Percentiles rank a stretch among this genome's conserved stretches.
These are phyloP conservation scores for Enteromius mattozi DNA, from an alignment of 2,797 vertebrate genomes.

Conservation along the genomic window DNA sequence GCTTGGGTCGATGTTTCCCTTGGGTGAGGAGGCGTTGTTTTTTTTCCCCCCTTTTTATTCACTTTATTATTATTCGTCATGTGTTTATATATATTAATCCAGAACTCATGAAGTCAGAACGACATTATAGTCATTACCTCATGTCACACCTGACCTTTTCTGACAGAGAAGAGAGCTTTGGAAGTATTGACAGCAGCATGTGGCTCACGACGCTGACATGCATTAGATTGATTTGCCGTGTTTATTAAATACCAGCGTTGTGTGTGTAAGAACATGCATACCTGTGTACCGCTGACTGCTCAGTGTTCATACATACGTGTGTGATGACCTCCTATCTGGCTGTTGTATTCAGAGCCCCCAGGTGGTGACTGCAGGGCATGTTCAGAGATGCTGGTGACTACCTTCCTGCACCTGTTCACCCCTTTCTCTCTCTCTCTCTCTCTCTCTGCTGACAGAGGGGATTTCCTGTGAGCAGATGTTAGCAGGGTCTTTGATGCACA, in stretches of 20 bases:
- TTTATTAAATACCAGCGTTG: conserved; percentile 24
- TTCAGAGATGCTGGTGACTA: conserved; percentile 81
- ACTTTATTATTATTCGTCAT: conserved; percentile 13
- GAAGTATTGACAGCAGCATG: conserved; percentile 70
- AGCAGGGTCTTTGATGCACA: conserved; percentile 85
- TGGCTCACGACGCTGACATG: conserved; percentile 67
- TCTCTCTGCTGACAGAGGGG: conserved; percentile 86
- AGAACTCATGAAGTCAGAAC: conserved; percentile 45
- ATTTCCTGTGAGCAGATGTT: conserved; percentile 85
- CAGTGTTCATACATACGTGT: neutral
- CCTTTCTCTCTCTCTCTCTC: conserved; percentile 33
- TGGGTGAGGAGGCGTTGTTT: neutral
- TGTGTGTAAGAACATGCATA: conserved; percentile 35
- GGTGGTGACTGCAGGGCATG: conserved; percentile 76
- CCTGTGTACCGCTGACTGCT: conserved; percentile 32
- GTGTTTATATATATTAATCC: conserved; percentile 62
- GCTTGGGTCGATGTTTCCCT: neutral
- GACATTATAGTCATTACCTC: conserved; percentile 61
- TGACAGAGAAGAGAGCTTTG: conserved; percentile 50
- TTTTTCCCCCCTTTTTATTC: neutral
- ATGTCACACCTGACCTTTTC: conserved; percentile 75
- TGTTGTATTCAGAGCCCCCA: conserved; percentile 60
- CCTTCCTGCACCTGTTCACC: conserved; percentile 48
- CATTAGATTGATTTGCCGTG: conserved; percentile 74
- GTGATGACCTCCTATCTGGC: conserved; percentile 7